phyloP scores from a whole-genome alignment of 2,113 vertebrate species.

The Lepus americanus region DNA sequence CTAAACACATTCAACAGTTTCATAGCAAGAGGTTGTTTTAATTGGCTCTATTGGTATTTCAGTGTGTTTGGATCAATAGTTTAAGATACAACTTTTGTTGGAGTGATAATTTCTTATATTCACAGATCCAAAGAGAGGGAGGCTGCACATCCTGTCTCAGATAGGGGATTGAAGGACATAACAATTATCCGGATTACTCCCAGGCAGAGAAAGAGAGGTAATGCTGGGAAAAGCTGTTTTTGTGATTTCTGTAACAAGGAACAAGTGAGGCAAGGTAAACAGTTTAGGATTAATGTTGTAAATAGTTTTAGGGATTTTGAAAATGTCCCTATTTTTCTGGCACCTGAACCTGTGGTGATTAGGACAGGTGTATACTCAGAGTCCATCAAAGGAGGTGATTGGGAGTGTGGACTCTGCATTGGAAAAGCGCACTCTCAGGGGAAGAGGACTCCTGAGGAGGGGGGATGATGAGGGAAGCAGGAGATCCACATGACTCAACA shows the following conservation, averaged over 20 bases:
- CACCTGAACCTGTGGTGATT: neutral
- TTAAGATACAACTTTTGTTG: neutral
- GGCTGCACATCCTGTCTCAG: neutral
- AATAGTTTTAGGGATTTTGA: neutral
- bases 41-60: constrained; percentile 51
- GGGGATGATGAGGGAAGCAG: neutral
- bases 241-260: neutral
- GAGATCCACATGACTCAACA: neutral
- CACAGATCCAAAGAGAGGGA: neutral
- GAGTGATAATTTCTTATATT: neutral
- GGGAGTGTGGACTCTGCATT: neutral
- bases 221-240: neutral
- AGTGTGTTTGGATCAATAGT: neutral
- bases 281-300: neutral
- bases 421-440: neutral
- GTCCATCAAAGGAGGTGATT: neutral
- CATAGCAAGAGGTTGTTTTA: neutral
- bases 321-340: neutral
- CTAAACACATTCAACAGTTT: constrained; percentile 1
- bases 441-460: neutral
- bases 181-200: neutral
- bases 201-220: neutral
- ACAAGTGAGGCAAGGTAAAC: neutral
- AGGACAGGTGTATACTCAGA: neutral
- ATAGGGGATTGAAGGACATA: neutral